Evolutionary conservation across 1,140 invertebrate genomes (phyloP).

Genomic region (Belonocnema kinseyi): DNA sequence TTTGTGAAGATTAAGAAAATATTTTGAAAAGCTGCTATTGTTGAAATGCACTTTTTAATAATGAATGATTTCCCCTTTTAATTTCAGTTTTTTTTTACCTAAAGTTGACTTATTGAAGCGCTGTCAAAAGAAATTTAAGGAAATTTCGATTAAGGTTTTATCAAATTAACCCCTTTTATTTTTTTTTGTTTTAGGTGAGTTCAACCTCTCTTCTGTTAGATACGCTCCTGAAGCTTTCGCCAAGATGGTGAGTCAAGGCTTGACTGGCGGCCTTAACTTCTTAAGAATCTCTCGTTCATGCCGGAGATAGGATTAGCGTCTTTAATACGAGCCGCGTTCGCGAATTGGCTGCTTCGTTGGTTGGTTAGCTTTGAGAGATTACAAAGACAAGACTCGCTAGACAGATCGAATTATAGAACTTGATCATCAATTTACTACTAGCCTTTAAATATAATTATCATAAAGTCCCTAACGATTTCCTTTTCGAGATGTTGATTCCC

Average conservation of each 20-base stretch:
- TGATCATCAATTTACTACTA: constrained; percentile 50
- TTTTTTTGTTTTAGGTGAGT: constrained; percentile 54
- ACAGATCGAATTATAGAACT: constrained; percentile 50
- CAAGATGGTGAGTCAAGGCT: neutral
- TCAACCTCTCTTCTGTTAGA: neutral
- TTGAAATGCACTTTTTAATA: too few relatives aligned
- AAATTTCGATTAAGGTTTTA: neutral
- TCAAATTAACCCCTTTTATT: neutral
- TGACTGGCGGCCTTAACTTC: neutral
- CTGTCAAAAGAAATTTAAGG: neutral
- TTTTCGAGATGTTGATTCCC: too few relatives aligned
- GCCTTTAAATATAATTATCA: constrained; percentile 31
- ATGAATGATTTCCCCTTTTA: too few relatives aligned
- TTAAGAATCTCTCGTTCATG: too few relatives aligned
- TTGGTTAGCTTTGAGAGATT: constrained; percentile 21
- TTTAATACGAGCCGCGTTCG: too few relatives aligned
- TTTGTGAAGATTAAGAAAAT: too few relatives aligned
- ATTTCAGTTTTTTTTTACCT: too few relatives aligned
- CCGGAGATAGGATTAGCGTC: too few relatives aligned
- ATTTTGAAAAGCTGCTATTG: too few relatives aligned
- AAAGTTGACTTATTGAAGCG: too few relatives aligned
- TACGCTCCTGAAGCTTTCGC: neutral
- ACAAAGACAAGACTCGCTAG: constrained; percentile 43
- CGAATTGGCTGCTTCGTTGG: too few relatives aligned
- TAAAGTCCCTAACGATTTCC: too few relatives aligned